Conservation (phyloP, 2,113 vertebrate species). For the Hyperopisus bebe region DNA sequence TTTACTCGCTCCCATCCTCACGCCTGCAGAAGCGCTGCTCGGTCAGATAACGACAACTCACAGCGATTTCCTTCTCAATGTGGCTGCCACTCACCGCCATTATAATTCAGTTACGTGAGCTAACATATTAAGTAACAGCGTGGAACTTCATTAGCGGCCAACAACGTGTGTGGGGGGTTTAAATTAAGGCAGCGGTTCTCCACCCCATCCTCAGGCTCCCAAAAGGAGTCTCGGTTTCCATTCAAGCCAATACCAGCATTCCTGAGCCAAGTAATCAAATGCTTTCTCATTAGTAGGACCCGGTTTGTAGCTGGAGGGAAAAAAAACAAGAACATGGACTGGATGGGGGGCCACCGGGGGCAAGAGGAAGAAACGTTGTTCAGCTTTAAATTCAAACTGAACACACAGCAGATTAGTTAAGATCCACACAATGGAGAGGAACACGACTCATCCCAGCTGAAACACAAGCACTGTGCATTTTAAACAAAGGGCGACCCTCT, state of each 20-base stretch:
- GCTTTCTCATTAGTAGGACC: background rate
- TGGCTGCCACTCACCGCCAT: background rate
- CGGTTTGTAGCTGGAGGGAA: background rate
- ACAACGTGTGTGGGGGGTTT: background rate
- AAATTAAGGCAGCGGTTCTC: background rate
- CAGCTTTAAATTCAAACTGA: background rate
- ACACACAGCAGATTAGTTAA: background rate
- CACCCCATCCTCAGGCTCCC: background rate
- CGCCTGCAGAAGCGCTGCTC: background rate
- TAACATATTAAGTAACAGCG: background rate
- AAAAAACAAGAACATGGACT: background rate
- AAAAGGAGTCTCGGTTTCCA: background rate
- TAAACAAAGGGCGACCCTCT: background rate
- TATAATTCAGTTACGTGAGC: background rate
- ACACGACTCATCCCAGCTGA: background rate
- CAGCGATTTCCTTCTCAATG: background rate
- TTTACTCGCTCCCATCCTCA: constrained; percentile 31
- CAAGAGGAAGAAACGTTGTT: background rate
- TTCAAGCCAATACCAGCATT: background rate
- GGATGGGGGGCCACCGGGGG: background rate
- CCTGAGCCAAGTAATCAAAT: background rate
- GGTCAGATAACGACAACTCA: background rate
- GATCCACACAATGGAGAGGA: background rate
- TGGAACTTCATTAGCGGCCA: background rate
- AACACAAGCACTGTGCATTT: background rate